Base-by-base conservation (phyloP, 2,113 vertebrate genomes). In the Phodopus roborovskii region DNA sequence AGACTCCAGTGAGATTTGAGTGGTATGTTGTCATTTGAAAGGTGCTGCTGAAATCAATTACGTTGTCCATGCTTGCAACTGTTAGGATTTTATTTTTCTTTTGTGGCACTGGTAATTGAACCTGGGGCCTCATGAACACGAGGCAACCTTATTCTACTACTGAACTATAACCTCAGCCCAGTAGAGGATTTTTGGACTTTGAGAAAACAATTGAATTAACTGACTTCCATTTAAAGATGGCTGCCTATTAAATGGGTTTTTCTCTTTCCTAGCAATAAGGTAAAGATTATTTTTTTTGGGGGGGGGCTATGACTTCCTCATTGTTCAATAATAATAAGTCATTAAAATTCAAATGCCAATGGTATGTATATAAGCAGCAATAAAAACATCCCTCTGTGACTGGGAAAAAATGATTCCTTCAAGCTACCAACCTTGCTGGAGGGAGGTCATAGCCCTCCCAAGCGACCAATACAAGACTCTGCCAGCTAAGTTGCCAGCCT, bases 1-100 rank as follows among this genome's bases (percentile, higher is more conserved):
- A 68, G 42, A n/a, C 66, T 93, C 90, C 62, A n/a, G n/a, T 36
- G 36, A 13, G 83, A 66, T 89, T 83, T 33, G 58, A 87, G 42
- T 10, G 71, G 39, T 56, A 4, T 85, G 71, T 77, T 90, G 48
- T 64, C 94, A 81, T 95, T 84, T 66, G 64, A 93, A 94, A 94
- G 42, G 39, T 17, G 36, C 3, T 12, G 22, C 39, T 92, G 81
- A 92, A 84, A 93, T 90, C 75, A 36, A 24, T 94, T 73, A 13
- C 66, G 48, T 71, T 91, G 84, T 60, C 36, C 13, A 88, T 16
- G 60, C 36, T 95, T 88, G 13, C 87, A 36, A 90, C 94, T 77
- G 93, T 53, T 71, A 86, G 58, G 53, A n/a, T 12, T 88, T 70
- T 88, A n/a, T 87, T 62, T 83, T 62, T 48, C 42, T 64, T 64